Conservation (phyloP, 2,888 invertebrate genomes). For the Pachliopta kotzebuea region DNA sequence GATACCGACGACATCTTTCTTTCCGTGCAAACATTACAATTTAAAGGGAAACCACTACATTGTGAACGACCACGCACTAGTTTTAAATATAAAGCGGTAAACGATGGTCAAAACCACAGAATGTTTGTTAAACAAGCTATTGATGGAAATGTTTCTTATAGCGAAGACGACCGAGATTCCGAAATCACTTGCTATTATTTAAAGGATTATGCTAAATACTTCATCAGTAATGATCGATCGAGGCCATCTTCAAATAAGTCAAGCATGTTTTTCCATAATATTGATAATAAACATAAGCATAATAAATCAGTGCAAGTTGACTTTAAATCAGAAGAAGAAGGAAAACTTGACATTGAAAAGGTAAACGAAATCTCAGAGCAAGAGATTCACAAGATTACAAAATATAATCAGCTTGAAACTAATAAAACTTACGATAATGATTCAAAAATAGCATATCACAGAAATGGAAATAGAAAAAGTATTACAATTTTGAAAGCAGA, state of each 20-base stretch:
- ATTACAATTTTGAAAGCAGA: conserved; percentile 68
- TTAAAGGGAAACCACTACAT: conserved; percentile 55
- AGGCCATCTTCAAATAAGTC: conserved; percentile 62
- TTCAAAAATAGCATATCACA: conserved; percentile 58
- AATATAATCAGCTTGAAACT: conserved; percentile 32
- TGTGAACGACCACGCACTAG: conserved; percentile 54
- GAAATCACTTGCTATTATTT: conserved; percentile 60
- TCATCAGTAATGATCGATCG: conserved; percentile 54
- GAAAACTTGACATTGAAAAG: conserved; percentile 33
- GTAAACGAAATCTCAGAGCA: conserved; percentile 3
- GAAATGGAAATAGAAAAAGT: conserved; percentile 63
- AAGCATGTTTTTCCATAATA: conserved; percentile 47
- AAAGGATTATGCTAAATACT: conserved; percentile 66
- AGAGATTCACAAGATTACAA: conserved; percentile 36
- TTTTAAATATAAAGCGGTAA: conserved; percentile 62
- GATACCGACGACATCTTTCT: conserved; percentile 55
- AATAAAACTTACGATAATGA: conserved; percentile 40
- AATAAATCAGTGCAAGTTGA: conserved; percentile 56
- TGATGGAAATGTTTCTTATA: conserved; percentile 41
- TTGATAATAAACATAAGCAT: conserved; percentile 45
- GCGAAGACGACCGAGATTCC: conserved; percentile 52
- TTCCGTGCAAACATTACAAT: conserved; percentile 67
- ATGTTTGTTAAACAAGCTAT: conserved; percentile 70
- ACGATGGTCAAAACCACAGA: conserved; percentile 53
- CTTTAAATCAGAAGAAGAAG: conserved; percentile 7